Conservation (phyloP, 2,113 vertebrate genomes). For the Tenebrosternarchus preto region DNA sequence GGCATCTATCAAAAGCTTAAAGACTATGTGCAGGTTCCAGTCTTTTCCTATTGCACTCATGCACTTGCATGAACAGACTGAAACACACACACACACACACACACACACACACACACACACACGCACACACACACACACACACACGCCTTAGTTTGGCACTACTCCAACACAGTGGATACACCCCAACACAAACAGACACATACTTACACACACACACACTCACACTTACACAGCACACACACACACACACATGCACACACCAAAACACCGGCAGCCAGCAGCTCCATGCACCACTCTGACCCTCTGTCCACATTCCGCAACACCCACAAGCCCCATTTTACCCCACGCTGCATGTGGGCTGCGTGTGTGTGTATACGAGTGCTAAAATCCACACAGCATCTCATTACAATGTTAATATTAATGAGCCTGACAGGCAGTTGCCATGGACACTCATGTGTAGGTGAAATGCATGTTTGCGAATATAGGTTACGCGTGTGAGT, state of each 20-base stretch:
- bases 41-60: too few species aligned
- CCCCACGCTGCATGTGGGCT: neutral
- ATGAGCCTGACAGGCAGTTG: neutral
- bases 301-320: conserved; percentile 40
- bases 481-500: conserved; percentile 30
- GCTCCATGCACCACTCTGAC: conserved; percentile 2
- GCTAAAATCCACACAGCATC: neutral
- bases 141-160: neutral
- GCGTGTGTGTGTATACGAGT: conserved; percentile 28
- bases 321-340: conserved; percentile 12
- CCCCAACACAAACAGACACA: conserved; percentile 3
- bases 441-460: conserved; percentile 2
- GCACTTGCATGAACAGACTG: too few species aligned
- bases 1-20: too few species aligned
- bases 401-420: conserved; percentile 1
- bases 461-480: conserved; percentile 17
- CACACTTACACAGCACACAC: conserved; percentile 19
- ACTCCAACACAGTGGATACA: neutral
- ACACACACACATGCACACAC: neutral
- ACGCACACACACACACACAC: too few species aligned
- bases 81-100: too few species aligned
- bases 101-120: too few species aligned
- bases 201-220: conserved; percentile 19
- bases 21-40: too few species aligned
- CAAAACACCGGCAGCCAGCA: neutral